A percentile compares a stretch with the other conserved stretches of the same genome.
Evolutionary conservation across 2,113 vertebrate genomes (phyloP).

Genomic region (Amblyornis subalaris): DNA sequence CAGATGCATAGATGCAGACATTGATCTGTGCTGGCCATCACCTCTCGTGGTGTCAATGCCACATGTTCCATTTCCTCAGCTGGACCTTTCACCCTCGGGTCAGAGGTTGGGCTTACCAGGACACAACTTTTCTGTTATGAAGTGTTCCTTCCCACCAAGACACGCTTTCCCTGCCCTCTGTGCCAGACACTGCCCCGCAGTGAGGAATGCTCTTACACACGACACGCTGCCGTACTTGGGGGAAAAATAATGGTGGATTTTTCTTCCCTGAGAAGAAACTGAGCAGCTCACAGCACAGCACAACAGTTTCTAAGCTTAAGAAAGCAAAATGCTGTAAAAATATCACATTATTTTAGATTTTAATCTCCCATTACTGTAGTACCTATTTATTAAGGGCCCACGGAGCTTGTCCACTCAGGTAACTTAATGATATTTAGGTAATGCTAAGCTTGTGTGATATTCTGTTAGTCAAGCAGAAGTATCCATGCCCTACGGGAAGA

Average conservation of each 20-base stretch:
- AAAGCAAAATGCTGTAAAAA: neutral
- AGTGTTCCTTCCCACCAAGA: neutral
- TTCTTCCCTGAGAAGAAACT: neutral
- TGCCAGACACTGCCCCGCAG: slow-evolving; percentile 6
- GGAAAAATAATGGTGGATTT: neutral
- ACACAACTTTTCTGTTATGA: neutral
- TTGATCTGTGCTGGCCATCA: neutral
- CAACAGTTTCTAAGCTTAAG: neutral
- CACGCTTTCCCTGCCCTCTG: neutral
- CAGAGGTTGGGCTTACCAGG: neutral
- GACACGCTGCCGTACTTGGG: neutral
- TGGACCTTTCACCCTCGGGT: neutral
- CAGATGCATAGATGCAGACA: neutral
- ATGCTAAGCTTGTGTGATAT: neutral
- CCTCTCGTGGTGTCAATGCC: neutral
- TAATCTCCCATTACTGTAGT: neutral
- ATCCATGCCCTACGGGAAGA: neutral
- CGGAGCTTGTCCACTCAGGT: neutral
- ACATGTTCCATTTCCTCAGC: neutral
- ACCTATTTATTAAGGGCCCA: neutral
- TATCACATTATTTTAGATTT: neutral
- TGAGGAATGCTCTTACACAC: neutral
- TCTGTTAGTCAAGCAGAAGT: neutral
- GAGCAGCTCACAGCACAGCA: neutral
- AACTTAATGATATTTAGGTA: neutral